Conservation (phyloP, 2,888 invertebrate genomes). For the Drosophila prolongata region DNA sequence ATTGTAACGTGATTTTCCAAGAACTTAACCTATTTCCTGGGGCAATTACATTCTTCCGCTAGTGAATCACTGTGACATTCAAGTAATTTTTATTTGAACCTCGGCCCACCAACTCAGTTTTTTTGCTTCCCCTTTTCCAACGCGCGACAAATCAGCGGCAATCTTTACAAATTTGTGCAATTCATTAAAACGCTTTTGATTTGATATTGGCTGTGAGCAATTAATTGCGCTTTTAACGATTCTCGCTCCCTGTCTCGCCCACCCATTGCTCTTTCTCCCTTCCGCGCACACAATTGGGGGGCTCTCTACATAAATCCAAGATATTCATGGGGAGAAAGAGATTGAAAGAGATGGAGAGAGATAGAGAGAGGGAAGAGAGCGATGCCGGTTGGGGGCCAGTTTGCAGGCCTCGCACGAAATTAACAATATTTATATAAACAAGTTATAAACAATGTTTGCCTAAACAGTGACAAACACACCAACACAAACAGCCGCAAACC, state of each 20-base stretch:
- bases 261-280: conserved; percentile 10
- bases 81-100: conserved; percentile 7
- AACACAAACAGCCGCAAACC: conserved; percentile 34
- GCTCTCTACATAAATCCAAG: conserved; percentile 53
- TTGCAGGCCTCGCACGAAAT: conserved; percentile 57
- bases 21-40: conserved; percentile 24
- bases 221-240: conserved; percentile 74
- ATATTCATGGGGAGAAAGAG: conserved; percentile 50
- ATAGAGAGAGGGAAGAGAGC: conserved; percentile 18
- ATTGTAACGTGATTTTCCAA: conserved; percentile 1
- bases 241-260: conserved; percentile 22
- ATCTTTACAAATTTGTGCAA: conserved; percentile 73
- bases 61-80: conserved; percentile 27
- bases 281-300: conserved; percentile 32
- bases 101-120: conserved; percentile 35
- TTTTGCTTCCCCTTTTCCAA: conserved; percentile 49
- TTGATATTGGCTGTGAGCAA: conserved; percentile 66
- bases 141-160: conserved; percentile 53
- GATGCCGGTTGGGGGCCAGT: conserved; percentile 46
- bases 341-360: background rate
- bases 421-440: conserved; percentile 79
- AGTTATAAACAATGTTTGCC: conserved; percentile 77
- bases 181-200: conserved; percentile 76
- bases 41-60: background rate
- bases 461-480: conserved; percentile 75